Percentiles rank a stretch among this genome's conserved stretches.
phyloP scores from a whole-genome alignment of 2,888 invertebrate genomes.

The Cremastobaeus sp. region DNA sequence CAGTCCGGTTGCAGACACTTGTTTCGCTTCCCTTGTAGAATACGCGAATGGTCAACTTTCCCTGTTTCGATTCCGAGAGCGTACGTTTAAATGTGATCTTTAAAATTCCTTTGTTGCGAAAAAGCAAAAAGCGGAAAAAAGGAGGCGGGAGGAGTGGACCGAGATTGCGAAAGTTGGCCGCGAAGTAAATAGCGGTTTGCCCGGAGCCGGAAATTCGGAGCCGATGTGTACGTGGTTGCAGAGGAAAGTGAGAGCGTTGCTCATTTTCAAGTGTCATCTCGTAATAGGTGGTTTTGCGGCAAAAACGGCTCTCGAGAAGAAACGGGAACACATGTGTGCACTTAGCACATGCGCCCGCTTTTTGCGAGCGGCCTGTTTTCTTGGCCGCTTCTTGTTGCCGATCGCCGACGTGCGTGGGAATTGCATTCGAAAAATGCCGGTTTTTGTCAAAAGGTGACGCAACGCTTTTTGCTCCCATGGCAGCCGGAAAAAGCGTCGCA shows the following conservation, averaged over 20 bases:
- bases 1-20: too few species aligned
- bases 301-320: constrained; percentile 43
- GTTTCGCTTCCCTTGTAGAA: too few species aligned
- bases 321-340: constrained; percentile 52
- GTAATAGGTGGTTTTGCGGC: constrained; percentile 44
- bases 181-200: constrained; percentile 46
- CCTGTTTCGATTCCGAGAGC: too few species aligned
- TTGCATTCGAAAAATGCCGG: constrained; percentile 37
- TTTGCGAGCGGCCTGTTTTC: constrained; percentile 34
- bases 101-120: too few species aligned
- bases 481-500: constrained; percentile 24
- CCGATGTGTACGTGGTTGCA: constrained; percentile 3
- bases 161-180: constrained; percentile 53
- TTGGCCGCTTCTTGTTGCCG: constrained; percentile 17
- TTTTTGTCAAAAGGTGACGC: constrained; percentile 33
- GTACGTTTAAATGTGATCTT: too few species aligned
- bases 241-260: constrained; percentile 46
- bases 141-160: background rate
- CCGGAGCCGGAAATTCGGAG: constrained; percentile 36
- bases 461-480: constrained; percentile 21
- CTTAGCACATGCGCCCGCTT: constrained; percentile 47
- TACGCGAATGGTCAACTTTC: too few species aligned
- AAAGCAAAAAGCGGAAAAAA: background rate
- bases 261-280: constrained; percentile 58
- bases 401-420: constrained; percentile 40